Conservation (phyloP, 2,113 vertebrate species). For the Pygoscelis antarcticus region DNA sequence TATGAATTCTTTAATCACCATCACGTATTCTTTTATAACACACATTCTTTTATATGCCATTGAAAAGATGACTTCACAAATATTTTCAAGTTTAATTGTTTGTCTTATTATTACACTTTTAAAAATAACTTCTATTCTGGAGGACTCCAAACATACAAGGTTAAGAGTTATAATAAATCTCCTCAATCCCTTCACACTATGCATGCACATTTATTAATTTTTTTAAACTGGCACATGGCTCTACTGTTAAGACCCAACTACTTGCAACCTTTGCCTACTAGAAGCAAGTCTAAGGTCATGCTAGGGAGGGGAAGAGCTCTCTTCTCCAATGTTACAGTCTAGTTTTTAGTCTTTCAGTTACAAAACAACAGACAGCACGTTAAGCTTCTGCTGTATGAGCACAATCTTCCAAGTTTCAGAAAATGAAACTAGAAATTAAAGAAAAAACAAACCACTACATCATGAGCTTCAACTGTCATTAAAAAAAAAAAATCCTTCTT, state of each 20-base stretch:
- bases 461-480: not conserved
- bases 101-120: not conserved
- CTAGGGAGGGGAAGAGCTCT: not conserved
- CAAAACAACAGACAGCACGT: not conserved
- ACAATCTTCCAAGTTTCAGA: not conserved
- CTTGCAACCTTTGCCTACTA: not conserved
- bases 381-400: not conserved
- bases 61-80: not conserved
- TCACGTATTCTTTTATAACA: not conserved
- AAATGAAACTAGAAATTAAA: not conserved
- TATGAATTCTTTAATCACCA: not conserved
- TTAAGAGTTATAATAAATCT: not conserved
- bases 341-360: not conserved
- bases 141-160: not conserved
- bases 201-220: not conserved
- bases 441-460: not conserved
- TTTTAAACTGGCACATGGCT: not conserved
- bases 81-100: not conserved
- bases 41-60: not conserved
- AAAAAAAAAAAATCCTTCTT: not conserved
- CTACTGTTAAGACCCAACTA: not conserved
- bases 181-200: not conserved
- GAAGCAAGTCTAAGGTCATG: not conserved
- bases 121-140: not conserved
- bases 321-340: not conserved